Evolutionary conservation across 2,888 invertebrate genomes (phyloP), one percentile per base, ranked within the genome.

Genomic region (Phlogophora meticulosa): DNA sequence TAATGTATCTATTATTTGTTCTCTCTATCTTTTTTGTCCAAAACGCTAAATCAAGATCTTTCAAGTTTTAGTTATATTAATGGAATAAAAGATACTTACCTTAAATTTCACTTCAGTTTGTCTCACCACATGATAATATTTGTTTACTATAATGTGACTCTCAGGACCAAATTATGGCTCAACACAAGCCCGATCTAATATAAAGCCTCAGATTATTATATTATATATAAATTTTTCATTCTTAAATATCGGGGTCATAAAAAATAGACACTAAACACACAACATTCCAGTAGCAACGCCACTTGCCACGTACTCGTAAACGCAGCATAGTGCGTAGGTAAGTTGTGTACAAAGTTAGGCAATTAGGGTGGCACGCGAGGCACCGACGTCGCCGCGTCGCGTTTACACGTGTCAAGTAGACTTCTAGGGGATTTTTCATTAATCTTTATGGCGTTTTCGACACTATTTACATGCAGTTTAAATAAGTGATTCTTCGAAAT

Each of bases 281-380:
- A 13, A 28, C 17, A 36, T 60, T 56, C 61, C 59, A 65, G 51
- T 68, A 63, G 38, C 28, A 51, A 52, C 64, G 67, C 43, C 40
- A 66, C 49, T 11, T n/a, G 15, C 36, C 22, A 53, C 46, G 56
- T 56, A 57, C 56, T 32, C 51, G 45, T 59, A 74, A 80, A 80
- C 77, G 80, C 76, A 73, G 80, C 84, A 87, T 85, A 20, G 58
- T 83, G 86, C 86, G 85, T 81, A 73, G 73, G 72, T 71, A 58
- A 73, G 22, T 77, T 72, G 67, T 51, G 76, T 73, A 70, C 73
- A 57, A 84, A 84, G 76, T 84, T 85, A 83, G 86, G 85, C 92
- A 93, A 94, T 94, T 93, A 94, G 83, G 46, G 45, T 28, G 32
- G 82, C 94, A 94, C 94, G 94, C 94, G 90, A 94, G 93, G 94